Evolutionary conservation across 2,113 vertebrate genomes (phyloP).

Genomic region (Solea senegalensis): DNA sequence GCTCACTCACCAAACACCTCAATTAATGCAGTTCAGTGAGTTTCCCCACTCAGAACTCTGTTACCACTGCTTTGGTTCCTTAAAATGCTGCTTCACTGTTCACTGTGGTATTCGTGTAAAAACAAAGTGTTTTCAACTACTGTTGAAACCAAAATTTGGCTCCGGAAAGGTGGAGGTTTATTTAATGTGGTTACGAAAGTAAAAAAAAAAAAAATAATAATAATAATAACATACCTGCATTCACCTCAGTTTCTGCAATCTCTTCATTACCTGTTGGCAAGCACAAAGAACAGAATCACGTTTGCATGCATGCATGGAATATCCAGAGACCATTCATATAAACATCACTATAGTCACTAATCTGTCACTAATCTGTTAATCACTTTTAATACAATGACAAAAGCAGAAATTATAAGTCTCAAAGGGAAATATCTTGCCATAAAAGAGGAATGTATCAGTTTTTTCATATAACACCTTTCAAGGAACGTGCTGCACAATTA

Average conservation of each 20-base stretch:
- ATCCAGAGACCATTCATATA: no score
- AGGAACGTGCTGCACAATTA: no score
- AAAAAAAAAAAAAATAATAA: not conserved
- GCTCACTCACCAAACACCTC: not conserved
- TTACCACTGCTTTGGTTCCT: not conserved
- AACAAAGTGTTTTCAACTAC: not conserved
- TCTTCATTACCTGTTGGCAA: not conserved
- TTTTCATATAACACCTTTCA: no score
- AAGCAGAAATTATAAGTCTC: no score
- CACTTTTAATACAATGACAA: no score
- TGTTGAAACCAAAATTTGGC: not conserved
- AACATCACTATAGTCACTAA: no score
- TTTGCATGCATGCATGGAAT: not conserved
- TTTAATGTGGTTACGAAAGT: not conserved
- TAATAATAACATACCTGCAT: not conserved
- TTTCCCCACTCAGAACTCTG: not conserved
- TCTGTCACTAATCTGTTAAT: no score
- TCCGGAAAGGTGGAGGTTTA: not conserved
- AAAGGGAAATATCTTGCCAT: no score
- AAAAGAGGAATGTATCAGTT: no score
- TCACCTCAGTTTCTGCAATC: fast-evolving
- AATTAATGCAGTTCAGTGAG: not conserved
- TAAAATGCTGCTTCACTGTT: not conserved
- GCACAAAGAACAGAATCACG: constrained; percentile 6
- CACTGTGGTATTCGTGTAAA: not conserved